Base-by-base conservation (phyloP, 2,797 vertebrate genomes). In the Spondyliosoma cantharus region DNA sequence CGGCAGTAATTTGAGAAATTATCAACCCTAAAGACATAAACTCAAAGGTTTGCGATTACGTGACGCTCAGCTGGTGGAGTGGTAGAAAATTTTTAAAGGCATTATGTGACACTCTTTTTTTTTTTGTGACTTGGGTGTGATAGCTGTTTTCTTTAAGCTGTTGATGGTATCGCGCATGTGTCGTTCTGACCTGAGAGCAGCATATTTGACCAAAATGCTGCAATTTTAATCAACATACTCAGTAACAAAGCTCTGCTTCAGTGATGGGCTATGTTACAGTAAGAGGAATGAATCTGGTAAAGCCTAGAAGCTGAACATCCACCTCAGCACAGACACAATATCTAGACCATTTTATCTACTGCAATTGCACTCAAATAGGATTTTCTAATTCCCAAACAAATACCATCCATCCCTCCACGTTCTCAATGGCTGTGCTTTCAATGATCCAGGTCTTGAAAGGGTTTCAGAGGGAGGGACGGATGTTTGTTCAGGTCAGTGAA, bases 51-150 rank as follows among this genome's bases (percentile, higher is more conserved):
- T 80, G 63, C 20, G 19, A 78, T 37, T 76, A 54, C 0, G 63
- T 59, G 74, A 84, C 17, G 42, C 58, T 77, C 66, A 87, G 89
- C 88, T 91, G 90, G 87, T 90, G 83, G 86, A 74, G 75, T 61
- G 78, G 70, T 88, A 85, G 52, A 87, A 82, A 80, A 73, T 24
- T 54, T 72, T 85, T 56, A 78, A 90, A 91, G 90, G 87, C 89
- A 89, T 89, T 86, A 73, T 80, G 87, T 90, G 87, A 82, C 48
- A 67, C 45, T 2, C 63, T 58, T 13, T 58, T 77, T 62, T n/a
- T 56, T 19, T 58, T 68, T 59, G 52, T 59, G 61, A 68, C 27
- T 72, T 42, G 13, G 7, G 50, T 54, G 57, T 58, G 62, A 66
- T 57, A 76, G 32, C 16, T 22, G 3, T 78, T 43, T 43, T 43